A percentile compares a stretch with the other conserved stretches of the same genome.
Conservation (phyloP, 2,888 invertebrate genomes). For the Tenthredo amoena region DNA sequence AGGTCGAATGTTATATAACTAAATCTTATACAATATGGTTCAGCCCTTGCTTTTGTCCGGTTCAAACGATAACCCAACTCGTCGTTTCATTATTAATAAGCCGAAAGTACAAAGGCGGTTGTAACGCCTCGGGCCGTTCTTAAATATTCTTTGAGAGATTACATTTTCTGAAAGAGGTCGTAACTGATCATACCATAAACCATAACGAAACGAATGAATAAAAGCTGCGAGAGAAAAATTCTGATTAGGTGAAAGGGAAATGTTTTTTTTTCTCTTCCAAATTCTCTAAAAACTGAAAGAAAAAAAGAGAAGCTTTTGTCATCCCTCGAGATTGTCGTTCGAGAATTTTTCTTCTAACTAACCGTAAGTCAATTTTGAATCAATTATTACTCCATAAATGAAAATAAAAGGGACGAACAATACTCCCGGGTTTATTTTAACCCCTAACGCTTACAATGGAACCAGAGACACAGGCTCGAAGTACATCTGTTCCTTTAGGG, state of each 20-base stretch:
- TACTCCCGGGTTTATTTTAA: not conserved
- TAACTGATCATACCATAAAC: not conserved
- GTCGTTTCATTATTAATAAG: not conserved
- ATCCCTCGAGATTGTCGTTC: not conserved
- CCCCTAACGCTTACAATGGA: not conserved
- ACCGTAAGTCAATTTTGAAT: not conserved
- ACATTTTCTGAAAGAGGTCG: not conserved
- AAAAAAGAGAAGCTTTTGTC: not conserved
- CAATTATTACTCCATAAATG: not conserved
- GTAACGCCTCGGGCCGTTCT: not conserved
- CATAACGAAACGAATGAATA: not conserved
- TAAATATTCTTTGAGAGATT: not conserved
- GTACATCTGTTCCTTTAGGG: constrained; percentile 20
- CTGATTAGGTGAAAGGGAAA: not conserved
- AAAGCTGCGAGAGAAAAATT: not conserved
- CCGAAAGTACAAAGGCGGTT: not conserved
- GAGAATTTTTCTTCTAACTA: not conserved
- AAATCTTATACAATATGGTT: not conserved
- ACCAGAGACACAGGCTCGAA: not conserved
- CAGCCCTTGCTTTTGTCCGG: not conserved
- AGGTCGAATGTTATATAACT: not conserved
- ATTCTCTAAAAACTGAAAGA: not conserved
- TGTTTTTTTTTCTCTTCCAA: not conserved
- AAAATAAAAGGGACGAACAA: not conserved
- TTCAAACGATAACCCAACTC: not conserved